A percentile compares a stretch with the other conserved stretches of the same genome.
These are phyloP conservation scores for Toxotes jaculatrix DNA, from an alignment of 2,113 vertebrate species.

Conservation along the genomic window DNA sequence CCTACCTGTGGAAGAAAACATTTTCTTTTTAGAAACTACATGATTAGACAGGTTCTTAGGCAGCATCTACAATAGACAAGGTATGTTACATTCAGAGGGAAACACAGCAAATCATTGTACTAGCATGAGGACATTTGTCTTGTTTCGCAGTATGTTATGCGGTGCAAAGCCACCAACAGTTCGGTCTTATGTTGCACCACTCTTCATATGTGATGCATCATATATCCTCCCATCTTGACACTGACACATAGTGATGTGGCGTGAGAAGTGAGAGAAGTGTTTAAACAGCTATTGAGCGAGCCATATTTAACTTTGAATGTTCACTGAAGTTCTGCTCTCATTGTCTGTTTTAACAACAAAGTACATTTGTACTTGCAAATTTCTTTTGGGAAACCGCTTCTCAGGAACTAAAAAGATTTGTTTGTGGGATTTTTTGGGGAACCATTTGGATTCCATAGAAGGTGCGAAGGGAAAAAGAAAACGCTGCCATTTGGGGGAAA, in stretches of 20 bases:
- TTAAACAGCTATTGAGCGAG: constrained; percentile 41
- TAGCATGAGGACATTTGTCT: constrained; percentile 9
- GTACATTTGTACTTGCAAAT: constrained; percentile 24
- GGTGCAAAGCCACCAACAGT: constrained; percentile 34
- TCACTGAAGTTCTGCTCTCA: constrained; percentile 20
- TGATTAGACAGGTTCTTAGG: neutral
- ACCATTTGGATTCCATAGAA: constrained; percentile 21
- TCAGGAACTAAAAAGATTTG: constrained; percentile 10
- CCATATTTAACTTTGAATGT: constrained; percentile 59
- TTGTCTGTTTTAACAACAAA: constrained; percentile 32
- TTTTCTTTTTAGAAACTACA: neutral
- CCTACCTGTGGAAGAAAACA: neutral
- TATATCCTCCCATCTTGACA: constrained; percentile 28
- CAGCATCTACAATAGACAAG: neutral
- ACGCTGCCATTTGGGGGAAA: constrained; percentile 34
- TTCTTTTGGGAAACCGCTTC: constrained; percentile 4
- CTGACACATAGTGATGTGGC: constrained; percentile 24
- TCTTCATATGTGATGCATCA: constrained; percentile 52
- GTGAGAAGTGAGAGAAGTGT: constrained; percentile 11
- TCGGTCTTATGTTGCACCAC: constrained; percentile 29
- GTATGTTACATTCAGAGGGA: neutral
- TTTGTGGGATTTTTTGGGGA: constrained; percentile 9
- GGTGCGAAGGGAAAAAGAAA: constrained; percentile 6
- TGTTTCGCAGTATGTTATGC: constrained; percentile 10
- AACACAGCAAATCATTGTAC: neutral